Conservation (phyloP, 2,797 vertebrate genomes). For the Zenarchopterus dispar region DNA sequence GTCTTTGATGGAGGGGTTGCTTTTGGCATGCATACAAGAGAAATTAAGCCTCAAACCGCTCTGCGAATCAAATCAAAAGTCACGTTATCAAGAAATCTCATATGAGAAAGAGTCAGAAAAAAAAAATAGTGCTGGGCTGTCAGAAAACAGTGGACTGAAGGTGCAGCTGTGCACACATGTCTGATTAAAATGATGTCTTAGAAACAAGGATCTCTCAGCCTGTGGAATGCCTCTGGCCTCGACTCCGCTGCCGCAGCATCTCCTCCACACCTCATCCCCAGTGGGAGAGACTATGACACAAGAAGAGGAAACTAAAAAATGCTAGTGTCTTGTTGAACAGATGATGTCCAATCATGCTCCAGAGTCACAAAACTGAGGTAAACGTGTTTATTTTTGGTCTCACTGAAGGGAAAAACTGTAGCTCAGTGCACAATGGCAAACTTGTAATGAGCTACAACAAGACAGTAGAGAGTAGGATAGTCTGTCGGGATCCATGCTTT, state of each 20-base stretch:
- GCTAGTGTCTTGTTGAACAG: slow-evolving; percentile 1
- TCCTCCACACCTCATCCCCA: not conserved
- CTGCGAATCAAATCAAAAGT: not conserved
- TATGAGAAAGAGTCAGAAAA: not conserved
- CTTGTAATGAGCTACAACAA: slow-evolving; percentile 7
- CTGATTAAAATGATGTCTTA: slow-evolving; percentile 11
- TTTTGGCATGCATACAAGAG: not conserved
- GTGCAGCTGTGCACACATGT: slow-evolving; percentile 4
- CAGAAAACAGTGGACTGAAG: not conserved
- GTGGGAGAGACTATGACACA: not conserved
- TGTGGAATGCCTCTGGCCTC: slow-evolving; percentile 12
- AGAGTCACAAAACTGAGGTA: not conserved
- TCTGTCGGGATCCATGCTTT: slow-evolving; percentile 1
- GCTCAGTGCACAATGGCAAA: slow-evolving; percentile 2
- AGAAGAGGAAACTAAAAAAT: no score
- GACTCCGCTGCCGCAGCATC: not conserved
- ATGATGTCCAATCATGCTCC: not conserved
- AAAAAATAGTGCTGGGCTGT: not conserved
- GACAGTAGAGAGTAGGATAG: not conserved
- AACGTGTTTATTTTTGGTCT: not conserved
- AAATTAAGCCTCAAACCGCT: not conserved
- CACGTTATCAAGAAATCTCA: not conserved
- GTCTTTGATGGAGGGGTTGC: not conserved
- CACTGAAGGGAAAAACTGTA: not conserved
- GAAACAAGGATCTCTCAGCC: not conserved